Evolutionary conservation across 1,140 invertebrate species (phyloP).

Genomic region (Drosophila tsacasi): DNA sequence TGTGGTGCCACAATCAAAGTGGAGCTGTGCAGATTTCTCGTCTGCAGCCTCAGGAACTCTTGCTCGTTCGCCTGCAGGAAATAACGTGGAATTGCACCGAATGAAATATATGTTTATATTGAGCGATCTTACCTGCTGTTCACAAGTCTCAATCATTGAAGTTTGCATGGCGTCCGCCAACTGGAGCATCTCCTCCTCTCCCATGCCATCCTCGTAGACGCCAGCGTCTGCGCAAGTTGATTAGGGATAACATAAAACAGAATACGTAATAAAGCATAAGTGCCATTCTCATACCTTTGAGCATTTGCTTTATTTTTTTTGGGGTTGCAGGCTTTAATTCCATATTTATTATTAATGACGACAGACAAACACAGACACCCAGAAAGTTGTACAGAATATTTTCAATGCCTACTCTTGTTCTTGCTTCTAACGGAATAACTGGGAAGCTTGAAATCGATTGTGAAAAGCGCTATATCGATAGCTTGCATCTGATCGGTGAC

Average conservation of each 20-base stretch:
- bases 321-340: constrained; percentile 25
- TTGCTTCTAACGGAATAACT: constrained; percentile 20
- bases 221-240: constrained; percentile 36
- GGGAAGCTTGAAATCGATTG: not conserved
- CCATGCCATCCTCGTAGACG: constrained; percentile 65
- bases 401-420: constrained; percentile 1
- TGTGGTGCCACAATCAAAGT: constrained; percentile 53
- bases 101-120: no score
- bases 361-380: not conserved
- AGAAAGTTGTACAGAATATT: not conserved
- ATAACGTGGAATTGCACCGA: not conserved
- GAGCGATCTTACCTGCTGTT: constrained; percentile 22
- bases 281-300: constrained; percentile 12
- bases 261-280: not conserved
- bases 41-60: constrained; percentile 27
- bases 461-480: constrained; percentile 16
- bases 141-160: constrained; percentile 33
- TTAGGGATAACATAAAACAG: not conserved
- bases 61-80: constrained; percentile 48
- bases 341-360: constrained; percentile 19
- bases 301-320: constrained; percentile 14
- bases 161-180: constrained; percentile 49
- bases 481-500: not conserved
- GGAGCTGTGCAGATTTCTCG: constrained; percentile 36
- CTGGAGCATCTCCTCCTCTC: constrained; percentile 60